Evolutionary conservation across 1,140 invertebrate species (phyloP), one percentile per base, ranked within the genome.

Genomic region (Notospermus geniculatus): DNA sequence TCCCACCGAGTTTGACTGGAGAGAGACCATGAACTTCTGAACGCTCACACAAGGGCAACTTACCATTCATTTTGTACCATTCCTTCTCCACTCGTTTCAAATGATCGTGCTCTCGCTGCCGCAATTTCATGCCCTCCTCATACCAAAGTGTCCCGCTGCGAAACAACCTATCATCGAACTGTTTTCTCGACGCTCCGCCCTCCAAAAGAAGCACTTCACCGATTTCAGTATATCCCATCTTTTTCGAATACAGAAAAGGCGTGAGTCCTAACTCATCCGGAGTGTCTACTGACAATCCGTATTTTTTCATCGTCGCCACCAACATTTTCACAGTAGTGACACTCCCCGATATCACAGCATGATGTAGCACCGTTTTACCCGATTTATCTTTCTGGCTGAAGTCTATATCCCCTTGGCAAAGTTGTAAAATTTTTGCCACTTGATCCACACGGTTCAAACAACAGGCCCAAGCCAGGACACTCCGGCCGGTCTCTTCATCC

Each of bases 321-420:
- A 78, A 52, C 11, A 64, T 36, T 7, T 57, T 50, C 0, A 74
- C 74, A 17, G 71, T 58, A 5, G 60, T 54, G 13, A 64, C 53
- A 41, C 69, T 54, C 1, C 73, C 73, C 9, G 61, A 52, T 36
- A 67, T 66, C 1, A 69, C 70, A 23, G 74, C 73, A 52, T 76
- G 69, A 46, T 78, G 76, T 1, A 78, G 60, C 1, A 71, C 62
- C 13, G 74, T 75, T 61, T 68, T 68, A 0, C 76, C 74, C 25
- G 72, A 67, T 15, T 32, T 64, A 63, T 78, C 76, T 32, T 66
- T 67, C 1, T 74, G 66, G 0, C 61, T 32, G 19, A 76, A 65
- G 53, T 76, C 64, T n/a, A 75, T 58, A 43, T 78, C 74, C 22
- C 72, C 74, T 29, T 63, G 67, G 45, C 66, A 65, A 2, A 61